phyloP scores from a whole-genome alignment of 2,888 invertebrate species.

The Tenodera sinensis region DNA sequence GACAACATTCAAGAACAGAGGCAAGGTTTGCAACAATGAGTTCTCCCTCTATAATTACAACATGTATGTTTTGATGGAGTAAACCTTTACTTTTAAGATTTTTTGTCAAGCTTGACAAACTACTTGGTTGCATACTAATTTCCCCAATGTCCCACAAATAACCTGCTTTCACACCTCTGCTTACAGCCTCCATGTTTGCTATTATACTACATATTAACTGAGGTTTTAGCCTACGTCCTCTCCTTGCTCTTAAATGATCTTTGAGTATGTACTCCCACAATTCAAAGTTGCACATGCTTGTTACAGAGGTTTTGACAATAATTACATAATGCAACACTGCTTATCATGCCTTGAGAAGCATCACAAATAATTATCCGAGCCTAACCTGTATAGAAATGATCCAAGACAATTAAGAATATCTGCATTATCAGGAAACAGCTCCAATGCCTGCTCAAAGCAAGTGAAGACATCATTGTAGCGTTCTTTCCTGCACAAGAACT shows the following conservation, averaged over 20 bases:
- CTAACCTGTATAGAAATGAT: slow-evolving; percentile 50
- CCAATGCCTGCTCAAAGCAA: slow-evolving; percentile 45
- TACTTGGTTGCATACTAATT: slow-evolving; percentile 26
- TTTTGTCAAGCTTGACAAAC: slow-evolving; percentile 30
- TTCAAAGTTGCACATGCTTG: neutral
- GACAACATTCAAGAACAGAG: neutral
- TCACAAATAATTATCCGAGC: neutral
- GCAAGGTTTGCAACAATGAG: slow-evolving; percentile 12
- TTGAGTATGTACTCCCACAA: neutral
- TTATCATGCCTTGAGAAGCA: neutral
- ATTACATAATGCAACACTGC: neutral
- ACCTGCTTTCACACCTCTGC: slow-evolving; percentile 36
- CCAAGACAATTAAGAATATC: slow-evolving; percentile 51
- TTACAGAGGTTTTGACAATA: neutral
- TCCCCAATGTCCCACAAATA: slow-evolving; percentile 38
- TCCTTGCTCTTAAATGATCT: slow-evolving; percentile 6
- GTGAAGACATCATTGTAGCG: slow-evolving; percentile 43
- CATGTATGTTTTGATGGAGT: slow-evolving; percentile 28
- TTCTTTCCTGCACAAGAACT: slow-evolving; percentile 39
- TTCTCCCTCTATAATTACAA: slow-evolving; percentile 25
- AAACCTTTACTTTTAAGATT: slow-evolving; percentile 32
- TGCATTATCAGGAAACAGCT: slow-evolving; percentile 49
- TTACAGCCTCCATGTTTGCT: slow-evolving; percentile 34
- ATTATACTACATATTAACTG: slow-evolving; percentile 11
- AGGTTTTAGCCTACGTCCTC: slow-evolving; percentile 4